phyloP scores from a whole-genome alignment of 2,113 vertebrate genomes.

The Gasterosteus nipponicus region DNA sequence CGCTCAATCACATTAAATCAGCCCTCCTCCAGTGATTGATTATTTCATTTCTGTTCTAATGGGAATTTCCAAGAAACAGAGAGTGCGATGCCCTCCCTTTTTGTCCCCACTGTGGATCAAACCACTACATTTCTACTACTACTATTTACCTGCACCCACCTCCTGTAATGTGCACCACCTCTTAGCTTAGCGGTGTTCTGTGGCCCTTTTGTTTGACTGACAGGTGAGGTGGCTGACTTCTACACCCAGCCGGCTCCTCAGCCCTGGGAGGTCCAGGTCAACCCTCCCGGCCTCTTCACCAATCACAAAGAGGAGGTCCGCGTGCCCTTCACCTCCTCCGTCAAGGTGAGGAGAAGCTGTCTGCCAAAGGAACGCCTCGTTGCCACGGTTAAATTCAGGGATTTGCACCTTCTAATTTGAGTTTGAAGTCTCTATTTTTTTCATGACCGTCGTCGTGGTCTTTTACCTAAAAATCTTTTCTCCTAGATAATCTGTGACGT shows the following conservation, averaged over 20 bases:
- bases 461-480: too few species aligned
- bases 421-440: background rate
- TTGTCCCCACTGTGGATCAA: background rate
- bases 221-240: constrained; percentile 81
- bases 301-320: constrained; percentile 67
- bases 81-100: background rate
- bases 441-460: background rate
- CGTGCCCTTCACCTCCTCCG: constrained; percentile 83
- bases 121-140: background rate
- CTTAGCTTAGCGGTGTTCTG: too few species aligned
- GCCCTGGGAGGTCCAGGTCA: constrained; percentile 79
- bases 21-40: background rate
- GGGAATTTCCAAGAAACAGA: background rate
- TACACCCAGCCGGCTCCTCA: constrained; percentile 72
- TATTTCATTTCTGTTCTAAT: background rate
- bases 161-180: background rate
- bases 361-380: background rate
- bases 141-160: too few species aligned
- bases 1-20: background rate
- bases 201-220: constrained; percentile 22
- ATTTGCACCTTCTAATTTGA: background rate
- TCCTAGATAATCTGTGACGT: background rate
- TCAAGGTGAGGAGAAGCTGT: constrained; percentile 74
- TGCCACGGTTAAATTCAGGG: background rate
- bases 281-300: constrained; percentile 73